A percentile compares a stretch with the other conserved stretches of the same genome.
Evolutionary conservation across 2,888 invertebrate species (phyloP).

Genomic region (Ditula angustiorana): DNA sequence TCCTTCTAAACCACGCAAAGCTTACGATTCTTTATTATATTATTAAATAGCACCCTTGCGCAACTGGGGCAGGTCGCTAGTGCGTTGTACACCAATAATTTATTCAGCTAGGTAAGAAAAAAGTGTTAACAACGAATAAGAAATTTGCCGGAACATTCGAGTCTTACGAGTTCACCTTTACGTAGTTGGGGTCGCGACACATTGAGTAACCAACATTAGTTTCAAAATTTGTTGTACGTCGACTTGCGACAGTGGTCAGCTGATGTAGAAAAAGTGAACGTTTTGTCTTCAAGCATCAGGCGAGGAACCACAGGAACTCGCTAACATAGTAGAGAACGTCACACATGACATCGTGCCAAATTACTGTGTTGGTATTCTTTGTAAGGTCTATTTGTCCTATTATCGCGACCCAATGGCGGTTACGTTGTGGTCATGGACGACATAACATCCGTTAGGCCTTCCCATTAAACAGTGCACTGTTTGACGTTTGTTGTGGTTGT

Average conservation of each 20-base stretch:
- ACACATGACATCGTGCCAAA: slow-evolving; percentile 6
- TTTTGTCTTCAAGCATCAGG: not conserved
- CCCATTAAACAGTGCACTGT: slow-evolving; percentile 40
- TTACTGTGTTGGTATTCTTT: not conserved
- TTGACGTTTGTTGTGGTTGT: slow-evolving; percentile 38
- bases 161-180: slow-evolving; percentile 14
- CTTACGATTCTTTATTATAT: too few species aligned
- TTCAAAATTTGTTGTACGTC: slow-evolving; percentile 17
- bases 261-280: slow-evolving; percentile 5
- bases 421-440: slow-evolving; percentile 40
- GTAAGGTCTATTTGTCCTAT: slow-evolving; percentile 16
- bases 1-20: too few species aligned
- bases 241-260: slow-evolving; percentile 9
- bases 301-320: not conserved
- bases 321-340: not conserved
- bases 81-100: too few species aligned
- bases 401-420: slow-evolving; percentile 25
- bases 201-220: slow-evolving; percentile 11
- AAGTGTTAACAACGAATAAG: not conserved
- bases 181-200: slow-evolving; percentile 16
- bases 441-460: slow-evolving; percentile 41
- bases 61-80: too few species aligned
- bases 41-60: too few species aligned
- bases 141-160: not conserved
- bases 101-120: not conserved